Evolutionary conservation across 2,113 vertebrate species (phyloP).

Genomic region (Chaenocephalus aceratus): DNA sequence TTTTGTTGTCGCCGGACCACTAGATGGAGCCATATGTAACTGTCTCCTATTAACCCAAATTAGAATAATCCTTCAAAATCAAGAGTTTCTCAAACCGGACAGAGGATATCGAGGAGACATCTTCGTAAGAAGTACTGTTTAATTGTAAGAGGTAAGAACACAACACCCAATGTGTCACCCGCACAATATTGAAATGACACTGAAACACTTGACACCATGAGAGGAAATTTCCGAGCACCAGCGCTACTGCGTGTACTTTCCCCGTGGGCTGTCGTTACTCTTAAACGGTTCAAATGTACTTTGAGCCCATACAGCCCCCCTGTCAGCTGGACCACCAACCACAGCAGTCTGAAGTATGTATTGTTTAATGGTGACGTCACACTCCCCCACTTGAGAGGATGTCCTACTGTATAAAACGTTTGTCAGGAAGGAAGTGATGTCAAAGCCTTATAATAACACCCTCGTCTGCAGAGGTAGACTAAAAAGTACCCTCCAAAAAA

Average conservation of each 20-base stretch:
- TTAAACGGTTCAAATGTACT: not conserved
- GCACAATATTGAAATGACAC: not conserved
- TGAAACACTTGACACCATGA: conserved; percentile 25
- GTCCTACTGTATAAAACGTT: not conserved
- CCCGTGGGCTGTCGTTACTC: conserved; percentile 60
- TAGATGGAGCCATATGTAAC: conserved; percentile 44
- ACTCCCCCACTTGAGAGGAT: not conserved
- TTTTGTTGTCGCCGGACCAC: conserved; percentile 3
- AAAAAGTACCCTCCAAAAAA: not conserved
- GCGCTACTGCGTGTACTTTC: conserved; percentile 63
- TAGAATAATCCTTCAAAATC: too few relatives aligned
- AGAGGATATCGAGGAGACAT: not conserved
- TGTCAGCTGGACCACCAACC: conserved; percentile 14
- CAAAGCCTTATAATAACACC: not conserved
- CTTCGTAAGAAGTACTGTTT: not conserved
- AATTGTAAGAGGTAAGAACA: not conserved
- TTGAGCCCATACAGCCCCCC: conserved; percentile 38
- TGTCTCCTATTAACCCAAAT: not conserved
- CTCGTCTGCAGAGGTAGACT: not conserved
- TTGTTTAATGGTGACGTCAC: not conserved
- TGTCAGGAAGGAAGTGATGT: conserved; percentile 70
- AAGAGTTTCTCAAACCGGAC: not conserved
- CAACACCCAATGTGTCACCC: not conserved
- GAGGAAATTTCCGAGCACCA: conserved; percentile 67
- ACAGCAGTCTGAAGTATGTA: not conserved